These are phyloP conservation scores for Zaprionus gabonicus DNA, from an alignment of 1,140 invertebrate genomes.

Conservation along the genomic window DNA sequence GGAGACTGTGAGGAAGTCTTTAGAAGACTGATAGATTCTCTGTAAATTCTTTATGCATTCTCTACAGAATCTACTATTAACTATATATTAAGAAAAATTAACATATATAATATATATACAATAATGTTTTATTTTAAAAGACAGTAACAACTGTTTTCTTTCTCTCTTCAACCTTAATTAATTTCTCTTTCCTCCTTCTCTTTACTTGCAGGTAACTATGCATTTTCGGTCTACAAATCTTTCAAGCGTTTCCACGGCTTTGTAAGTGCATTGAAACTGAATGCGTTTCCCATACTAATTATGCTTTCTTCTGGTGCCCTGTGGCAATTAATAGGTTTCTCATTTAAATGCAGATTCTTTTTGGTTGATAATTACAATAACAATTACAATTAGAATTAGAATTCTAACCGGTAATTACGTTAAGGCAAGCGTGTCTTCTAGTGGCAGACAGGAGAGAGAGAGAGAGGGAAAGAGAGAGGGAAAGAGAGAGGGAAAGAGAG, in stretches of 20 bases:
- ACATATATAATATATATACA: too few relatives aligned
- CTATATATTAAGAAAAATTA: too few relatives aligned
- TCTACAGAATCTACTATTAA: too few relatives aligned
- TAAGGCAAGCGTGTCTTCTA: slow-evolving; percentile 72
- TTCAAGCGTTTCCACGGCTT: slow-evolving; percentile 40
- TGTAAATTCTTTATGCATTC: too few relatives aligned
- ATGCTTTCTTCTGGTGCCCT: slow-evolving; percentile 13
- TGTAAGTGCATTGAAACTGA: slow-evolving; percentile 27
- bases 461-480: not conserved
- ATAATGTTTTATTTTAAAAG: too few relatives aligned
- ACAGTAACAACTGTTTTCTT: too few relatives aligned
- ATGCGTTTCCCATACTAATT: slow-evolving; percentile 51
- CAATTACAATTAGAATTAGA: slow-evolving; percentile 18
- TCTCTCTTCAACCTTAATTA: not conserved
- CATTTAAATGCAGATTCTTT: slow-evolving; percentile 23
- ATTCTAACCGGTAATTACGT: slow-evolving; percentile 58
- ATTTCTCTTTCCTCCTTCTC: not conserved
- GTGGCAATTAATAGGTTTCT: slow-evolving; percentile 53
- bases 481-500: slow-evolving; percentile 7
- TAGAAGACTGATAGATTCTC: too few relatives aligned
- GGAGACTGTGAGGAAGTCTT: not conserved
- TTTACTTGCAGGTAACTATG: slow-evolving; percentile 68
- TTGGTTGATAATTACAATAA: slow-evolving; percentile 28
- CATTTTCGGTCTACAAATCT: slow-evolving; percentile 4
- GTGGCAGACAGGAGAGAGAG: slow-evolving; percentile 25